A percentile compares a stretch with the other conserved stretches of the same genome.
These are phyloP conservation scores for Petrocephalus microphthalmus DNA, from an alignment of 2,113 vertebrate genomes.

Conservation along the genomic window DNA sequence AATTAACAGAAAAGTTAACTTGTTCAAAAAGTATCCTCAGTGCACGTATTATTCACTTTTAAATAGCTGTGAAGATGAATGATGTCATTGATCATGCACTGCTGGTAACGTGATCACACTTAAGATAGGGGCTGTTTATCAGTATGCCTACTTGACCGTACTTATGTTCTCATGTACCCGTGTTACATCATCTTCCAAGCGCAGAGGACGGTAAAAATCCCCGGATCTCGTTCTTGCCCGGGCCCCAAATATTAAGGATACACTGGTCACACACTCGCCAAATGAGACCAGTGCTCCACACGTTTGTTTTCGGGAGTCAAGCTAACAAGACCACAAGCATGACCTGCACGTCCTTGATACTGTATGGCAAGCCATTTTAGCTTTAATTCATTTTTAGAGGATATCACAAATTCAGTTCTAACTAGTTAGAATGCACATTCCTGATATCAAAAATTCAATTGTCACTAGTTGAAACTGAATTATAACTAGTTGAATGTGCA, in stretches of 20 bases:
- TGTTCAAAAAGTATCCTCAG: background rate
- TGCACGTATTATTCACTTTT: background rate
- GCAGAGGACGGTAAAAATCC: too few species aligned
- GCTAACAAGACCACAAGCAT: background rate
- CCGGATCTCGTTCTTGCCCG: too few species aligned
- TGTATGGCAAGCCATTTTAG: too few species aligned
- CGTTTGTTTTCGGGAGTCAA: background rate
- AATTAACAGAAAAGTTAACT: background rate
- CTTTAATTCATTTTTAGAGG: too few species aligned
- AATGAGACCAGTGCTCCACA: background rate
- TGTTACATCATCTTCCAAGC: background rate
- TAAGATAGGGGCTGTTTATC: background rate
- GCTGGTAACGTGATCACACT: background rate
- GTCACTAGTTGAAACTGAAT: too few species aligned
- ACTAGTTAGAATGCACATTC: too few species aligned
- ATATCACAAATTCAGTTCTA: too few species aligned
- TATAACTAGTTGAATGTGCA: too few species aligned
- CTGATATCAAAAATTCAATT: too few species aligned
- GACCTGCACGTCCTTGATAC: background rate
- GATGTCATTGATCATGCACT: background rate
- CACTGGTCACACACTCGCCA: background rate
- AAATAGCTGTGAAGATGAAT: background rate
- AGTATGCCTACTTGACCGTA: background rate
- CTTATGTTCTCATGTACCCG: background rate
- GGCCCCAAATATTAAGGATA: background rate